Conservation (phyloP, 2,797 vertebrate genomes). For the Galaxias olidus region DNA sequence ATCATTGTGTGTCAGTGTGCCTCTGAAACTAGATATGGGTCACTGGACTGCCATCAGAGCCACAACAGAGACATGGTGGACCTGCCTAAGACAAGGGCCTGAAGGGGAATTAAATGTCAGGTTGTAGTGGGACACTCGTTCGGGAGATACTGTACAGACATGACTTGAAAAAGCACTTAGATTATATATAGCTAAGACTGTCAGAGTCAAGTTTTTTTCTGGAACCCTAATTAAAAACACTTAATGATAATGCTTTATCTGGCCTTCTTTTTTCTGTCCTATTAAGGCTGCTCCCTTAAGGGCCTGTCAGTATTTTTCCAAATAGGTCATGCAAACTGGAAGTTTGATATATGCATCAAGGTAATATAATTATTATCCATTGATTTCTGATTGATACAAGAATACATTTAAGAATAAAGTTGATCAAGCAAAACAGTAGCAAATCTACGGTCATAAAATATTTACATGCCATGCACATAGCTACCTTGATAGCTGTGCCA, state of each 20-base stretch:
- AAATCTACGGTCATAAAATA: too few relatives aligned
- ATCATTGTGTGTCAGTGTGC: constrained; percentile 70
- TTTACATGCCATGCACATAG: too few relatives aligned
- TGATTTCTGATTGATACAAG: too few relatives aligned
- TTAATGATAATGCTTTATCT: constrained; percentile 80
- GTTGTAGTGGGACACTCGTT: constrained; percentile 44
- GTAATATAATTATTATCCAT: constrained; percentile 16
- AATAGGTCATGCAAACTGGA: constrained; percentile 71
- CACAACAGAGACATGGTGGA: constrained; percentile 56
- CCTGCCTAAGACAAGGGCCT: constrained; percentile 71
- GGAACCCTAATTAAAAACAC: constrained; percentile 78
- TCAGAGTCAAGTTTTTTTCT: constrained; percentile 47
- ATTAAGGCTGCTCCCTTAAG: constrained; percentile 76
- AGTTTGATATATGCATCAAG: constrained; percentile 55
- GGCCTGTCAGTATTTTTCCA: constrained; percentile 62
- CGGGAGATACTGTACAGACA: constrained; percentile 52
- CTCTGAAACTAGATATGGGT: constrained; percentile 61
- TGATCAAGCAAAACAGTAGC: too few relatives aligned
- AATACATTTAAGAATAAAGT: too few relatives aligned
- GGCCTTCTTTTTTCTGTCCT: constrained; percentile 75
- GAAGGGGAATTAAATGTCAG: constrained; percentile 67
- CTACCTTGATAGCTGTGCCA: too few relatives aligned
- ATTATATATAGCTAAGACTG: constrained; percentile 65
- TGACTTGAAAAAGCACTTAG: constrained; percentile 58
- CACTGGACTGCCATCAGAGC: constrained; percentile 64